Evolutionary conservation across 1,140 invertebrate species (phyloP), one percentile per base, ranked within the genome.

Genomic region (Onthophagus taurus): DNA sequence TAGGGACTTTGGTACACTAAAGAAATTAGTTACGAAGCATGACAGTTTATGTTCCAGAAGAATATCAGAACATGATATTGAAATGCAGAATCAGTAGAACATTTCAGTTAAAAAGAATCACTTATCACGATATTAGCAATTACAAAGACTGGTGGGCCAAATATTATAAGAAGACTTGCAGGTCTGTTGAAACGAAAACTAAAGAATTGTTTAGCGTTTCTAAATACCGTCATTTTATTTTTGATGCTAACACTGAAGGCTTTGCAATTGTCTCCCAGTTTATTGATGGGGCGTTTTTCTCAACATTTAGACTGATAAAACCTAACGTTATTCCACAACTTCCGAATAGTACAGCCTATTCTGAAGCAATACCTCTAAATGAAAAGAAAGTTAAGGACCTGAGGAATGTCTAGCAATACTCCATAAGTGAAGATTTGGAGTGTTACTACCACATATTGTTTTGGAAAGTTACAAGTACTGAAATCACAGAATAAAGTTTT

Each of bases 31-130:
- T n/a, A n/a, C n/a, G n/a, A n/a, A n/a, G n/a, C n/a, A n/a, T n/a
- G n/a, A n/a, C n/a, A n/a, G n/a, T n/a, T n/a, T n/a, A n/a, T n/a
- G n/a, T n/a, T n/a, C n/a, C n/a, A n/a, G n/a, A n/a, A n/a, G n/a
- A n/a, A n/a, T n/a, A n/a, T n/a, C n/a, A n/a, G n/a, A n/a, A n/a
- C n/a, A n/a, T n/a, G n/a, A n/a, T n/a, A n/a, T n/a, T 52, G 39
- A 44, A 57, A 43, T 33, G 12, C 6, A 33, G 31, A 13, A 54
- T 41, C 48, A 60, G 18, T 56, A 52, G 33, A 23, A 47, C 31
- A n/a, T n/a, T n/a, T n/a, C n/a, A n/a, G n/a, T n/a, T n/a, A n/a
- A n/a, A n/a, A n/a, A n/a, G 45, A 51, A 26, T 18, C 13, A n/a
- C n/a, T n/a, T n/a, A 11, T 19, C 18, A 36, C 11, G 9, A 36